Evolutionary conservation across 2,113 vertebrate species (phyloP), one percentile per base, ranked within the genome.

Genomic region (Piprites chloris): DNA sequence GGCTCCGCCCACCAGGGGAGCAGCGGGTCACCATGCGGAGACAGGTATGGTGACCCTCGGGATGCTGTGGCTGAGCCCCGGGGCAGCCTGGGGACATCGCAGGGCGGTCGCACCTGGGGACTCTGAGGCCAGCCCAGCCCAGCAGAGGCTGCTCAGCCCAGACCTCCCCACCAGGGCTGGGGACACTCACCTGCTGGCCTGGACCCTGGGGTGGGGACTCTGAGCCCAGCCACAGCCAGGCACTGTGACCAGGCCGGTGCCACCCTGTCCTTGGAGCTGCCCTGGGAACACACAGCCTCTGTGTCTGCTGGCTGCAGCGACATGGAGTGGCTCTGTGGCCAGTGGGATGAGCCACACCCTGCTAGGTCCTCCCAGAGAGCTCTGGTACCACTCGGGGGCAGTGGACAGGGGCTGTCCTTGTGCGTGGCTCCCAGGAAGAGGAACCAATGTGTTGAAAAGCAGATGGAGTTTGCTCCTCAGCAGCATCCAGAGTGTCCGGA

Each of bases 21-120:
- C 35, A 0, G 28, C 0, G 30, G 32, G 33, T 19, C 6, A 1
- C 30, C 26, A 0, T 33, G 32, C 8, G 1, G 28, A 4, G 16
- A 3, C 18, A 5, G 35, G 12, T 16, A 7, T 24, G 24, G 30
- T 4, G 6, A 9, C 2, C 8, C 12, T 10, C 22, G 8, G 11
- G 18, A 19, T 6, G 8, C 37, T 10, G 19, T 2, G 44, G 24
- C n/a, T 37, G 39, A 20, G 30, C 18, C 66, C 46, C 24, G 8
- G 33, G 46, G 18, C 26, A 50, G 9, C 7, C n/a, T 20, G 55
- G 20, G 55, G 55, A 58, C 55, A 58, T 22, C 12, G 55, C 10
- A 12, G 55, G 28, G 53, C 5, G 19, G 53, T 56, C 32, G 7
- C 53, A 56, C 32, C 52, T 33, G 11, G 16, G 19, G 32, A 33